A percentile compares a stretch with the other conserved stretches of the same genome.
phyloP scores from a whole-genome alignment of 2,797 vertebrate genomes.

The Chloroceryle inda region DNA sequence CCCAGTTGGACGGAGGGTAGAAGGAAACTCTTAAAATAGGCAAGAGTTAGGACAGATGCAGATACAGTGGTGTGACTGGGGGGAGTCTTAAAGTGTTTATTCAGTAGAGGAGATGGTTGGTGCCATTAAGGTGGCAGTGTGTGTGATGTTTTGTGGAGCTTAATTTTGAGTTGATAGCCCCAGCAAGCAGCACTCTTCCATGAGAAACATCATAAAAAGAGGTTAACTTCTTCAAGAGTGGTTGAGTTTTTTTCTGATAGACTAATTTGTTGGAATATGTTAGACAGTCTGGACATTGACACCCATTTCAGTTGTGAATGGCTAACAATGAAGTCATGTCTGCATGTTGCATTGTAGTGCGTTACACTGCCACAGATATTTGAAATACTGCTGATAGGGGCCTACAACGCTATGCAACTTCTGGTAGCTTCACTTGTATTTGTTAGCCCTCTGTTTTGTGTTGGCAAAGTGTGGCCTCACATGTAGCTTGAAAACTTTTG shows the following conservation, averaged over 20 bases:
- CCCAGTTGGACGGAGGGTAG: not conserved
- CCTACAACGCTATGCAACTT: not conserved
- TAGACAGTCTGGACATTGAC: not conserved
- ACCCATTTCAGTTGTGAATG: not conserved
- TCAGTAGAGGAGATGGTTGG: not conserved
- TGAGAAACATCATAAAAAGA: not conserved
- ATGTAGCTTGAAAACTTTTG: not conserved
- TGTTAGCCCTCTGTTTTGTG: not conserved
- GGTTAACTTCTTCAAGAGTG: not conserved
- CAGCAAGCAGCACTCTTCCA: not conserved
- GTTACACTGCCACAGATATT: not conserved
- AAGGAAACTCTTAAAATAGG: not conserved
- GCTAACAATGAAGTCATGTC: not conserved
- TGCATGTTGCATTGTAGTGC: accelerated
- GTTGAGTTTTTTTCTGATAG: not conserved
- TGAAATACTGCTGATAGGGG: not conserved
- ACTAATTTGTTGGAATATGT: not conserved
- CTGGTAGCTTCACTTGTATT: not conserved
- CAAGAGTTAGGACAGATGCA: not conserved
- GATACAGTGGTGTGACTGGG: not conserved
- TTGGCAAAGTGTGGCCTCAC: not conserved
- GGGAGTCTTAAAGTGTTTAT: not conserved
- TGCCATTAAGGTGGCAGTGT: not conserved
- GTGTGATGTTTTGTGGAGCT: not conserved
- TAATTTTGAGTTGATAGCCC: not conserved